Evolutionary conservation across 2,888 invertebrate species (phyloP).

Genomic region (Stegophylla sp.): DNA sequence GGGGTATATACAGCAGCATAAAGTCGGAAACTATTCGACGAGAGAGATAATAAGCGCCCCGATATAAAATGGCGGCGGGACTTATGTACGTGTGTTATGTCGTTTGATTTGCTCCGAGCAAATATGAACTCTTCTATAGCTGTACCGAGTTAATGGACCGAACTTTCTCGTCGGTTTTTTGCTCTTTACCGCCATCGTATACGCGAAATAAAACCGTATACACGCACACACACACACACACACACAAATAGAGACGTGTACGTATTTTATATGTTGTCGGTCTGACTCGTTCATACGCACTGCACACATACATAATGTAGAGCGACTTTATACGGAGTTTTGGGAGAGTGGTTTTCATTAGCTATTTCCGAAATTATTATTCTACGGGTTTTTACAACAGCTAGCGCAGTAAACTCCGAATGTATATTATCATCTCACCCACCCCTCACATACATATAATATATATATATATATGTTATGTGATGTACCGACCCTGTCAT

Average conservation of each 20-base stretch:
- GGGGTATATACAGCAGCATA: neutral
- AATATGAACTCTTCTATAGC: conserved; percentile 1
- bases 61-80: conserved; percentile 32
- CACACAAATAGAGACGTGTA: neutral
- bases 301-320: neutral
- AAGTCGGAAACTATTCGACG: conserved; percentile 26
- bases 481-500: neutral
- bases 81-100: neutral
- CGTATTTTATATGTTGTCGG: neutral
- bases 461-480: too few relatives aligned
- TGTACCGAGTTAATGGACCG: conserved; percentile 2
- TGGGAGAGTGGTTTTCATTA: conserved; percentile 40
- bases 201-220: conserved; percentile 15
- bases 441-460: neutral
- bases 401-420: conserved; percentile 33
- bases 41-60: conserved; percentile 13
- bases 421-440: neutral
- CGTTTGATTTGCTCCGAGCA: conserved; percentile 19
- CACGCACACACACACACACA: neutral
- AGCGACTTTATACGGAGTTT: neutral
- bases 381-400: conserved; percentile 20
- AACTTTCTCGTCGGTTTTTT: neutral
- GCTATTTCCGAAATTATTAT: conserved; percentile 43
- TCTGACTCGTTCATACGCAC: neutral
- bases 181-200: conserved; percentile 1